Conservation (phyloP, 2,888 invertebrate genomes). For the Trypoxylon attenuatum region DNA sequence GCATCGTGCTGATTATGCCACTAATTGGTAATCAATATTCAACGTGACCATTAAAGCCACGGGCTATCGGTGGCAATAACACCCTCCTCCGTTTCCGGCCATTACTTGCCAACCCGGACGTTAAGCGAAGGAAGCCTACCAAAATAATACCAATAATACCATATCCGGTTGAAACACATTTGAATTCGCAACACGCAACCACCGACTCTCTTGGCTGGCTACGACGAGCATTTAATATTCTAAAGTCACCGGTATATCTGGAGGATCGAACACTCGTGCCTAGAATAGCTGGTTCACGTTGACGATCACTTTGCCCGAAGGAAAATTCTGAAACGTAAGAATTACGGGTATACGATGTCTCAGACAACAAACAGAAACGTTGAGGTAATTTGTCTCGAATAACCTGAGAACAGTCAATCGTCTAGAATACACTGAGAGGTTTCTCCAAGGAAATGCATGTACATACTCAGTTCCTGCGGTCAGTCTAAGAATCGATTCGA, state of each 20-base stretch:
- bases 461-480: no score
- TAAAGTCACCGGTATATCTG: constrained; percentile 21
- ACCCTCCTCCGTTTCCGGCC: constrained; percentile 25
- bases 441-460: no score
- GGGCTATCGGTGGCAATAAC: constrained; percentile 35
- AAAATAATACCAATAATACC: constrained; percentile 38
- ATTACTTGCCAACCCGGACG: constrained; percentile 24
- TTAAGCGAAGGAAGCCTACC: constrained; percentile 38
- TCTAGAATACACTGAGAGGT: no score
- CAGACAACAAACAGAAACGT: neutral
- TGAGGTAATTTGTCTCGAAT: neutral
- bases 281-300: constrained; percentile 6
- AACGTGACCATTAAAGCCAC: constrained; percentile 47
- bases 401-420: neutral
- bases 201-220: no score
- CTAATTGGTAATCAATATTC: constrained; percentile 63
- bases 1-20: constrained; percentile 52
- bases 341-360: constrained; percentile 6
- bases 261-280: constrained; percentile 4
- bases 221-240: constrained; percentile 33
- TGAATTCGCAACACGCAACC: constrained; percentile 32
- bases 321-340: constrained; percentile 17
- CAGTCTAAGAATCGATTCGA: no score
- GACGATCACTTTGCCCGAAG: neutral
- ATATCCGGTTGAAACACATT: constrained; percentile 10